These are phyloP conservation scores for Epizoanthus scotinus DNA, from an alignment of 92 coral and sea anemone species.

Conservation along the genomic window DNA sequence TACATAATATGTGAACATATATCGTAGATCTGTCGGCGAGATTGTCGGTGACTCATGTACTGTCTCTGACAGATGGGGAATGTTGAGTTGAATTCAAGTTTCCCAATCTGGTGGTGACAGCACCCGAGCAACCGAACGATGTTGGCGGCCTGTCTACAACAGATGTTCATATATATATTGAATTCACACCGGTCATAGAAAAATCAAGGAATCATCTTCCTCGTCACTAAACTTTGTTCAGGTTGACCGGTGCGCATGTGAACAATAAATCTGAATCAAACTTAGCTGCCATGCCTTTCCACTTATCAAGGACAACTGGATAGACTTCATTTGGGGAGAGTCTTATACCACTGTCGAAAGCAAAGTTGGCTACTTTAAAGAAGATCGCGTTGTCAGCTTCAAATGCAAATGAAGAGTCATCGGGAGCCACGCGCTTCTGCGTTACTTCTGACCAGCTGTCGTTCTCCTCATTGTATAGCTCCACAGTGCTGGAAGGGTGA, in stretches of 20 bases:
- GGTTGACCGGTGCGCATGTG: constrained; percentile 5
- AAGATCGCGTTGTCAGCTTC: background rate
- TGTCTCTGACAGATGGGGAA: no score
- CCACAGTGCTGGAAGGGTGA: background rate
- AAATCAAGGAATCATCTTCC: background rate
- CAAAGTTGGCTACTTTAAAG: background rate
- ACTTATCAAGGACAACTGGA: background rate
- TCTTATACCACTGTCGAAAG: constrained; percentile 5
- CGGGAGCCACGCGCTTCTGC: background rate
- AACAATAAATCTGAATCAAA: background rate
- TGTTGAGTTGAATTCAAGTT: no score
- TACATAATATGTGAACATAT: no score
- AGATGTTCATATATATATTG: no score
- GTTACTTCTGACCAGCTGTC: background rate
- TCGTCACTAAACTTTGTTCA: background rate
- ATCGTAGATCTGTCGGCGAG: no score
- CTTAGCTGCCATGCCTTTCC: background rate
- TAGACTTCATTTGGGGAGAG: background rate
- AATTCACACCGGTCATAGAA: no score
- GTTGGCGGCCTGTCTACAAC: no score
- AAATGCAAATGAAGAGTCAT: background rate
- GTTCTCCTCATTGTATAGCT: background rate
- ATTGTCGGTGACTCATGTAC: no score
- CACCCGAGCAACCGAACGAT: no score
- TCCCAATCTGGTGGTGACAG: no score